A percentile compares a stretch with the other conserved stretches of the same genome.
Conservation (phyloP, 2,113 vertebrate genomes). For the Aphelocoma coerulescens region DNA sequence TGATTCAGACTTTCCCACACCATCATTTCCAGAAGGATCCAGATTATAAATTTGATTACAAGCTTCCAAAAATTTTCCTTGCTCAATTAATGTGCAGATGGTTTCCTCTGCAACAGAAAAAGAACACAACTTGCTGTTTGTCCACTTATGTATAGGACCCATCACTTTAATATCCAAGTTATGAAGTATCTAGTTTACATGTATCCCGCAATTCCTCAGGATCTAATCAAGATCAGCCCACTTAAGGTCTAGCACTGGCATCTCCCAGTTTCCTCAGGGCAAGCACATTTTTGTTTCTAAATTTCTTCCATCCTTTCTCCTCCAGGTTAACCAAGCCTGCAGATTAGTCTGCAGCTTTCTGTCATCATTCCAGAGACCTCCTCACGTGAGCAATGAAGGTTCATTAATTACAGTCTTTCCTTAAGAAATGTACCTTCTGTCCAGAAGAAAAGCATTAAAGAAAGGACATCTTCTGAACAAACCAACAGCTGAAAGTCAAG, state of each 20-base stretch:
- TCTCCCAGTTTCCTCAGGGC: background rate
- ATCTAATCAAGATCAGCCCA: background rate
- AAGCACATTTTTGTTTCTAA: background rate
- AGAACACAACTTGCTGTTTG: background rate
- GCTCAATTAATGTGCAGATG: constrained; percentile 14
- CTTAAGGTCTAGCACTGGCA: background rate
- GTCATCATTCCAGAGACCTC: background rate
- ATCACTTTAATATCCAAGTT: background rate
- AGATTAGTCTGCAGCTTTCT: background rate
- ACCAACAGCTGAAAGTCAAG: background rate
- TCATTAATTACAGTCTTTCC: background rate
- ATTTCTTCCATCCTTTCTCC: background rate
- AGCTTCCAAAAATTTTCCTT: constrained; percentile 53
- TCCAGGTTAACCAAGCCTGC: background rate
- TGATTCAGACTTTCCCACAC: background rate
- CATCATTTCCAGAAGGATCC: background rate
- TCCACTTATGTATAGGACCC: background rate
- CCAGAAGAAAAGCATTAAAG: background rate
- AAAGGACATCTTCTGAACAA: background rate
- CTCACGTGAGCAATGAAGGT: background rate
- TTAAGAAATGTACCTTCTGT: background rate
- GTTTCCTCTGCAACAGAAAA: constrained; percentile 45
- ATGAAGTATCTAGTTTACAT: background rate
- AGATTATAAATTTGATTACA: background rate
- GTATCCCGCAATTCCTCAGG: background rate